phyloP scores from a whole-genome alignment of 2,888 invertebrate species.

The Zootermopsis nevadensis region DNA sequence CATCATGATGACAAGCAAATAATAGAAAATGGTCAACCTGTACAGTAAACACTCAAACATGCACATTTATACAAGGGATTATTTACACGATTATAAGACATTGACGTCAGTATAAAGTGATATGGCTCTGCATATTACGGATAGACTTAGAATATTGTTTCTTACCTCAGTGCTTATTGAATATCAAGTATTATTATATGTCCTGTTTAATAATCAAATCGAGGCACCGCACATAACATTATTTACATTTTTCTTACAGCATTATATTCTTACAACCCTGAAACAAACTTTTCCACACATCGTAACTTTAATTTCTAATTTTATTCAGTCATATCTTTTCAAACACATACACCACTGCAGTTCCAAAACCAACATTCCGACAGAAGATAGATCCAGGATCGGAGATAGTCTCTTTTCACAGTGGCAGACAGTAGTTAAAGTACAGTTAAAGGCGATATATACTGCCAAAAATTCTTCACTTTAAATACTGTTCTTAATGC shows the following conservation, averaged over 20 bases:
- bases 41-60: conserved; percentile 47
- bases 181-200: conserved; percentile 10
- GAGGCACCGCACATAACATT: conserved; percentile 50
- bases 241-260: conserved; percentile 43
- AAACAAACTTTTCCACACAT: conserved; percentile 35
- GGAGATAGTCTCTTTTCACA: background rate
- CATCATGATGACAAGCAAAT: conserved; percentile 31
- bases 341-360: conserved; percentile 14
- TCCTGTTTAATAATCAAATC: conserved; percentile 24
- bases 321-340: conserved; percentile 26
- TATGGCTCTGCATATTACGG: conserved; percentile 37
- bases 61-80: conserved; percentile 47
- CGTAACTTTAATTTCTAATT: conserved; percentile 20
- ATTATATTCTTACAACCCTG: conserved; percentile 32
- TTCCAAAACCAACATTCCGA: conserved; percentile 13
- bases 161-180: conserved; percentile 14
- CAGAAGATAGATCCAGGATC: background rate
- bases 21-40: conserved; percentile 19
- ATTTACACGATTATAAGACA: conserved; percentile 44
- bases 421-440: too few relatives aligned
- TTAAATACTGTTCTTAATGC: too few relatives aligned
- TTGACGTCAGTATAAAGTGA: conserved; percentile 45
- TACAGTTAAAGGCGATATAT: too few relatives aligned
- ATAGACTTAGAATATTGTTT: background rate
- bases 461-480: too few relatives aligned